Evolutionary conservation across 2,888 invertebrate species (phyloP).

Genomic region (Platynereis dumerilii): DNA sequence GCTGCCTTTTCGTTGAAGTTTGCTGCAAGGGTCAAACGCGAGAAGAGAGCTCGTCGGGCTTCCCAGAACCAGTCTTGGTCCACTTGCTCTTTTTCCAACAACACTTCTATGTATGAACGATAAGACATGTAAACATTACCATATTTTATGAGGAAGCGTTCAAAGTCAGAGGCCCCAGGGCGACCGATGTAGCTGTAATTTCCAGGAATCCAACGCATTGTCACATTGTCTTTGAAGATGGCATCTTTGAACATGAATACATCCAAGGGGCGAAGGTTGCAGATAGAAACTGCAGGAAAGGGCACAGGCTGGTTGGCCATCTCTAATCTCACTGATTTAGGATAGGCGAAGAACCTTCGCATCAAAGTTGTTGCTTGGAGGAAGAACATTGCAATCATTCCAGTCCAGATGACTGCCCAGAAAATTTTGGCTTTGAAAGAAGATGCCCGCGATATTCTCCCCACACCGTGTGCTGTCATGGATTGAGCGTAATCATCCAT

Average conservation of each 20-base stretch:
- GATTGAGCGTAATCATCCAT: too few relatives aligned
- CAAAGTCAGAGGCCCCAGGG: constrained; percentile 12
- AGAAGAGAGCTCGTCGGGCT: constrained; percentile 8
- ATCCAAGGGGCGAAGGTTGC: constrained; percentile 24
- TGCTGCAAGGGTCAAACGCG: constrained; percentile 20
- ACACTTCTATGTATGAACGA: constrained; percentile 7
- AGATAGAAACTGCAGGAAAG: constrained; percentile 24
- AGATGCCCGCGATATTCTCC: constrained; percentile 11
- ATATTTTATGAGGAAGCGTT: constrained; percentile 6
- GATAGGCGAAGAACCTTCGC: constrained; percentile 7
- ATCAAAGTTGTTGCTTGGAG: constrained; percentile 14
- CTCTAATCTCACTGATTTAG: constrained; percentile 24
- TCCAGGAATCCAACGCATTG: constrained; percentile 9
- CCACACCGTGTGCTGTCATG: constrained; percentile 23
- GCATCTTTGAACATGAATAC: constrained; percentile 21
- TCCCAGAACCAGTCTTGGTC: not conserved
- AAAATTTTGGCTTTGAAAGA: constrained; percentile 4
- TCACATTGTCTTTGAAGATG: constrained; percentile 6
- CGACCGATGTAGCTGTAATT: constrained; percentile 21
- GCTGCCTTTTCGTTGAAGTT: constrained; percentile 14
- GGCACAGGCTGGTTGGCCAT: constrained; percentile 25
- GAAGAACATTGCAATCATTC: constrained; percentile 13
- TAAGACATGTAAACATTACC: constrained; percentile 20
- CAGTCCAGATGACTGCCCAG: constrained; percentile 6
- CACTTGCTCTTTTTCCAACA: not conserved